Evolutionary conservation across 2,888 invertebrate species (phyloP), one percentile per base, ranked within the genome.

Genomic region (Sesia bembeciformis): DNA sequence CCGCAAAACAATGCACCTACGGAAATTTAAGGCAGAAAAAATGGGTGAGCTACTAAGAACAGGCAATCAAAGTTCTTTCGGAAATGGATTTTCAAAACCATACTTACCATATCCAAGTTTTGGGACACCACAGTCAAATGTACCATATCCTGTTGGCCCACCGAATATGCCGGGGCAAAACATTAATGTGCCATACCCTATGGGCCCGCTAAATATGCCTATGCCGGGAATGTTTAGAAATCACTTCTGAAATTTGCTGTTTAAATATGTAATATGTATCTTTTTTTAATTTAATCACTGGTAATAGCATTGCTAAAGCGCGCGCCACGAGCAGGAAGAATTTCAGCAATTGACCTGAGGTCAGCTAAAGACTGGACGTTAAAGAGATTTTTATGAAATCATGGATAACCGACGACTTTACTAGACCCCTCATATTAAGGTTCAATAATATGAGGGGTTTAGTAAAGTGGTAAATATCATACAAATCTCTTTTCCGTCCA

Each of bases 11-110:
- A 88, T 88, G 88, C 88, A 88, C 52, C 60, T 87, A 93, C 91
- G 97, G 53, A 94, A 96, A 74, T 94, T 98, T 6, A 98, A 98
- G 87, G 94, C 96, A 0, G 98, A 99, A 62, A 98, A 98, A 88
- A 94, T 99, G 93, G 90, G 92, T 52, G 96, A 96, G 70, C 78
- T 96, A 6, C 84, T 95, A 40, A 74, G 84, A 62, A 75, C 78
- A 49, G 80, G 84, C 3, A 75, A 61, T 57, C 81, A 81, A 61
- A 74, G 67, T 68, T 68, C 76, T 1, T 85, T 76, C 59, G 84
- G 84, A 3, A 88, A 88, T 69, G 86, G 86, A 23, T 64, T 72
- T 46, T 64, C 78, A 4, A 86, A 80, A 56, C 86, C 84, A n/a
- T 86, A 83, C 54, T 61, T 87, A 54, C 89, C 89, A 4, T 87